These are phyloP conservation scores for Pleuronectes platessa DNA, from an alignment of 2,113 vertebrate species.

Conservation along the genomic window DNA sequence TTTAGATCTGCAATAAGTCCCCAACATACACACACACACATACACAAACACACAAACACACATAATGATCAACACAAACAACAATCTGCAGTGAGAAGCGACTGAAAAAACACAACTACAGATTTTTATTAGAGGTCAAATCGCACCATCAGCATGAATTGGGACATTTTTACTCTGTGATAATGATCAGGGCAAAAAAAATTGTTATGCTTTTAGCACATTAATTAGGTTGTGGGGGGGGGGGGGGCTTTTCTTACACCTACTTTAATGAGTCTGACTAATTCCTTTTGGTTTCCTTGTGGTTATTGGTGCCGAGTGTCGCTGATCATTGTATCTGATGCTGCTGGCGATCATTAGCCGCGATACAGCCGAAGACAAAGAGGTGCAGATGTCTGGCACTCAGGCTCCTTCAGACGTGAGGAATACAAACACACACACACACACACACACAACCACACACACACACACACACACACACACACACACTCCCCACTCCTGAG, in stretches of 20 bases:
- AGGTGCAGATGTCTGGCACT: slow-evolving; percentile 20
- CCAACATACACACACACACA: slow-evolving; percentile 7
- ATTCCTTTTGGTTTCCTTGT: slow-evolving; percentile 42
- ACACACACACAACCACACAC: not conserved
- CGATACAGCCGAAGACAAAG: slow-evolving; percentile 30
- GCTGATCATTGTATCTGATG: slow-evolving; percentile 45
- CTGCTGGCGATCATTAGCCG: slow-evolving; percentile 41
- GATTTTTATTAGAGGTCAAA: slow-evolving; percentile 57
- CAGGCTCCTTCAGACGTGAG: not conserved
- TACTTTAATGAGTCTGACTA: slow-evolving; percentile 52
- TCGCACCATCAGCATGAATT: slow-evolving; percentile 50
- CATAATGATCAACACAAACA: not conserved
- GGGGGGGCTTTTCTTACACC: slow-evolving; percentile 45
- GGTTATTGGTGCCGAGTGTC: slow-evolving; percentile 35
- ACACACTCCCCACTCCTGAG: not conserved
- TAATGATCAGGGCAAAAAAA: slow-evolving; percentile 43
- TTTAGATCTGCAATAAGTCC: slow-evolving; percentile 37
- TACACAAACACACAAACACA: not conserved
- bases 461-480: too few species aligned
- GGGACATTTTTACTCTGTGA: slow-evolving; percentile 31
- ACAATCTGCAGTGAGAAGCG: slow-evolving; percentile 37
- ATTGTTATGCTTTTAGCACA: slow-evolving; percentile 52
- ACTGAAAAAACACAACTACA: slow-evolving; percentile 10
- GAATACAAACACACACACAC: not conserved
- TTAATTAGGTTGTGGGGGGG: slow-evolving; percentile 35